Conservation (phyloP, 1,140 invertebrate genomes). For the Drosophila obscura region DNA sequence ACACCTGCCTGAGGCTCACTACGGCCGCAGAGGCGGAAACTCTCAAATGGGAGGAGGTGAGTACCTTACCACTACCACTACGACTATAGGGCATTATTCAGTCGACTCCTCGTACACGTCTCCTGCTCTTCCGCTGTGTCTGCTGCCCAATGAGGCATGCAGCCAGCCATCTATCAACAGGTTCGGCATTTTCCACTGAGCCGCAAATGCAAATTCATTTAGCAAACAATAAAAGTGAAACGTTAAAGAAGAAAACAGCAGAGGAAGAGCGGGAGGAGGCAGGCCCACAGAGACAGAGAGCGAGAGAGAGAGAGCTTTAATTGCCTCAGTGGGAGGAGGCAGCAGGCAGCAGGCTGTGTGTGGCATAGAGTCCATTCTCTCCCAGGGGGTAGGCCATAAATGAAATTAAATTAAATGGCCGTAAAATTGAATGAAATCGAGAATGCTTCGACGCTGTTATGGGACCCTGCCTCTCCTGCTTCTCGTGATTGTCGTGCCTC, state of each 20-base stretch:
- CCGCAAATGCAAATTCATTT: slow-evolving; percentile 58
- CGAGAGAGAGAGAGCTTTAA: neutral
- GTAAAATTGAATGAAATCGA: slow-evolving; percentile 76
- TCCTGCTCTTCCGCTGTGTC: slow-evolving; percentile 3
- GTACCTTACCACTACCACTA: slow-evolving; percentile 21
- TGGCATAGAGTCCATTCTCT: slow-evolving; percentile 47
- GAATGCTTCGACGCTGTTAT: slow-evolving; percentile 13
- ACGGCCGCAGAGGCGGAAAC: slow-evolving; percentile 9
- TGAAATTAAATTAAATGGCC: slow-evolving; percentile 76
- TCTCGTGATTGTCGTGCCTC: neutral
- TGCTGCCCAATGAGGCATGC: slow-evolving; percentile 13
- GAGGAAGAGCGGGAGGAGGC: neutral
- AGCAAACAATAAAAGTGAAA: slow-evolving; percentile 46
- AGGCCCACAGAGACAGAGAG: neutral
- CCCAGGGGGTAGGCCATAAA: slow-evolving; percentile 52
- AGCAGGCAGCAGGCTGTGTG: slow-evolving; percentile 46
- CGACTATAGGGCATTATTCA: slow-evolving; percentile 9
- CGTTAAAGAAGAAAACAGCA: slow-evolving; percentile 7
- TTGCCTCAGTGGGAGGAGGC: slow-evolving; percentile 2
- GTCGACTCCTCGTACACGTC: too few species aligned
- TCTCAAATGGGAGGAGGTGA: slow-evolving; percentile 75
- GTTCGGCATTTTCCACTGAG: slow-evolving; percentile 20
- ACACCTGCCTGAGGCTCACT: slow-evolving; percentile 74
- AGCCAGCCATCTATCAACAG: slow-evolving; percentile 47
- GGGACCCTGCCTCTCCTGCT: neutral